A percentile compares a stretch with the other conserved stretches of the same genome.
Evolutionary conservation across 2,797 vertebrate species (phyloP).

Genomic region (Malacoraja senta): DNA sequence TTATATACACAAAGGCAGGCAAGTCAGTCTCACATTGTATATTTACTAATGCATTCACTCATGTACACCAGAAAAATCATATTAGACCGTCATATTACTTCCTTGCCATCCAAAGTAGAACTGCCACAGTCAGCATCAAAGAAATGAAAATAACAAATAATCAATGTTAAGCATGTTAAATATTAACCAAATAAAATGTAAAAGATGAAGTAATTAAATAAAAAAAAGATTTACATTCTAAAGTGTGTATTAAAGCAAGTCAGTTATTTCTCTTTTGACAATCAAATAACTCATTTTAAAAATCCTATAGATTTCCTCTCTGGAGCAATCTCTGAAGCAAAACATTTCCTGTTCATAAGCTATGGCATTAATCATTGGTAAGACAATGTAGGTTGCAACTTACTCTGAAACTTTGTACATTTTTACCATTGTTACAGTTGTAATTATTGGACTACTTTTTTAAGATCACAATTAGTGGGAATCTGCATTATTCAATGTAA

Average conservation of each 20-base stretch:
- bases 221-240: background rate
- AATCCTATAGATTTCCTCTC: background rate
- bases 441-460: no score
- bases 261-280: background rate
- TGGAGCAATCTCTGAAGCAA: background rate
- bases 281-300: background rate
- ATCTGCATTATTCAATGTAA: background rate
- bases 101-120: background rate
- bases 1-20: no score
- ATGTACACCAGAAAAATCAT: no score
- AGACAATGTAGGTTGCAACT: background rate
- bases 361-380: background rate
- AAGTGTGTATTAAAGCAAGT: background rate
- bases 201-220: background rate
- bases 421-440: background rate
- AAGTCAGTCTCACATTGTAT: no score
- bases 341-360: background rate
- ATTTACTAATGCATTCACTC: no score
- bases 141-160: background rate
- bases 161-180: no score
- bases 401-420: background rate
- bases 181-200: background rate
- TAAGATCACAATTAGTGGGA: background rate
- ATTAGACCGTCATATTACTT: no score
- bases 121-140: background rate